Conservation (phyloP, 1,140 invertebrate genomes). For the Theocolax elegans region DNA sequence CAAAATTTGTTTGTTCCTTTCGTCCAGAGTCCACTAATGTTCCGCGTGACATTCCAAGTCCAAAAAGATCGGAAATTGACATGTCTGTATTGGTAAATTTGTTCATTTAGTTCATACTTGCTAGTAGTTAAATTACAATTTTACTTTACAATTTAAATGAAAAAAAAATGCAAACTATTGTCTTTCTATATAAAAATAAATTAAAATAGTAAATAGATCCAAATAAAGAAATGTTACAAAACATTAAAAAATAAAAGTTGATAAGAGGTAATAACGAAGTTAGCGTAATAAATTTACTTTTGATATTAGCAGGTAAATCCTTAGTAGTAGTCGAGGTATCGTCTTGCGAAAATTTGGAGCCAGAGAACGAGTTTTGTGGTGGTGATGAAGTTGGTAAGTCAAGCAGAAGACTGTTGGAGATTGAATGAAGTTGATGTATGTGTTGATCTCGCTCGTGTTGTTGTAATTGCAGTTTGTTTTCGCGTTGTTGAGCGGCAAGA, state of each 20-base stretch:
- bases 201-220: too few species aligned
- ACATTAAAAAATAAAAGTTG: too few species aligned
- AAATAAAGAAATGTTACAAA: too few species aligned
- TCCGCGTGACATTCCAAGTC: conserved; percentile 67
- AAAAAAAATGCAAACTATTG: too few species aligned
- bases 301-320: conserved; percentile 3
- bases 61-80: conserved; percentile 69
- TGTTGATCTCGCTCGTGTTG: conserved; percentile 49
- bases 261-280: too few species aligned
- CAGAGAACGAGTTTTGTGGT: conserved; percentile 12
- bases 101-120: too few species aligned
- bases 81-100: conserved; percentile 61
- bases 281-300: conserved; percentile 12
- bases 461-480: conserved; percentile 42
- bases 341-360: conserved; percentile 19
- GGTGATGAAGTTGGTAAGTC: conserved; percentile 47
- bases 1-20: conserved; percentile 48
- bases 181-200: too few species aligned
- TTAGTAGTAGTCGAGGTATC: conserved; percentile 21
- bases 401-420: conserved; percentile 54
- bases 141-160: too few species aligned
- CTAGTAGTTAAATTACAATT: not conserved
- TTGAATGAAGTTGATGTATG: conserved; percentile 54
- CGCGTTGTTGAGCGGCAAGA: conserved; percentile 16
- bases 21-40: conserved; percentile 58